Conservation (phyloP, 2,888 invertebrate genomes). For the Phytoseiulus persimilis region DNA sequence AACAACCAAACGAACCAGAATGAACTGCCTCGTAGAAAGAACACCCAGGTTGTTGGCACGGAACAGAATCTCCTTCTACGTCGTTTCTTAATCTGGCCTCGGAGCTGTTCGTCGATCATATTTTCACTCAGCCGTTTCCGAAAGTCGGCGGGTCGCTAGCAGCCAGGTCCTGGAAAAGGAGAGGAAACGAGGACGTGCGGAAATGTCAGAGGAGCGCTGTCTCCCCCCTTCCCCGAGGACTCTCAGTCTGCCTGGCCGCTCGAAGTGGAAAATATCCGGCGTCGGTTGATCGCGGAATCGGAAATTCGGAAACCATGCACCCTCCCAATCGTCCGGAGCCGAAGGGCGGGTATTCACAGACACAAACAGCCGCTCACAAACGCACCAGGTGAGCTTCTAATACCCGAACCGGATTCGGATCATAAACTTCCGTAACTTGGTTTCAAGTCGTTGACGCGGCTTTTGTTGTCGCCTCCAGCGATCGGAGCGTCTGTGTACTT, state of each 20-base stretch:
- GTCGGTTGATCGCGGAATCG: too few relatives aligned
- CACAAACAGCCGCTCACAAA: not conserved
- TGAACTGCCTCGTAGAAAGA: constrained; percentile 5
- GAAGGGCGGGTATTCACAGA: too few relatives aligned
- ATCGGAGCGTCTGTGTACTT: too few relatives aligned
- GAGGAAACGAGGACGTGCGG: too few relatives aligned
- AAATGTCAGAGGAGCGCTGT: too few relatives aligned
- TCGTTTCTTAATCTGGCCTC: not conserved
- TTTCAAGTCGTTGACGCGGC: not conserved
- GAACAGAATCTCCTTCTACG: not conserved
- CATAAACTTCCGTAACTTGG: not conserved
- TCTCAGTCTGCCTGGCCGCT: too few relatives aligned
- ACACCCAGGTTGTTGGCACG: not conserved
- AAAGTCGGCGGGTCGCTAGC: not conserved
- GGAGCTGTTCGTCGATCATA: not conserved
- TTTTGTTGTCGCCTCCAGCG: too few relatives aligned
- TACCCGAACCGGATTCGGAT: not conserved
- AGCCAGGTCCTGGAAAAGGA: too few relatives aligned
- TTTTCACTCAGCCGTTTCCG: not conserved
- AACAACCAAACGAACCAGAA: not conserved
- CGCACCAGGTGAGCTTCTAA: not conserved
- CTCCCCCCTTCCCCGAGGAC: too few relatives aligned
- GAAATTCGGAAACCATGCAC: too few relatives aligned
- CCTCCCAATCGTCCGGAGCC: too few relatives aligned
- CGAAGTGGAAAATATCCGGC: too few relatives aligned